Evolutionary conservation across 2,113 vertebrate species (phyloP), one percentile per base, ranked within the genome.

Genomic region (Gadus chalcogrammus): DNA sequence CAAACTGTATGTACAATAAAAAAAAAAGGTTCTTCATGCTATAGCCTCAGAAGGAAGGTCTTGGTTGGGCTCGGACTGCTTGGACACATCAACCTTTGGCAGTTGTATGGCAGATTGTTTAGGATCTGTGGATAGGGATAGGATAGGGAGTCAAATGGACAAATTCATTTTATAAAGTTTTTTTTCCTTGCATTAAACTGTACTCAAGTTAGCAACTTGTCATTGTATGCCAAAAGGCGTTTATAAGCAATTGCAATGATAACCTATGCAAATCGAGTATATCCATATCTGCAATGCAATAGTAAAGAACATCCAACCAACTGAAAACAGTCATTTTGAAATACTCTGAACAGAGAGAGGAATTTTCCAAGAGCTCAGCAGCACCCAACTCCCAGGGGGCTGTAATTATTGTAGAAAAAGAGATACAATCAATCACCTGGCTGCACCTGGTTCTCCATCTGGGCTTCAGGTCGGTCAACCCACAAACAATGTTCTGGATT

Each of bases 401-500:
- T 12, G 42, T 48, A 9, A 48, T 48, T 48, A 13, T 9, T 48
- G 42, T 35, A 7, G 31, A 35, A 4, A 35, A 2, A 12, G 42
- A 48, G 42, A 48, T 48, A 48, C 42, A 13, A 12, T 48, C 42
- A 9, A 11, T 48, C 76, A 92, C 90, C 84, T 73, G 80, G 60
- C 69, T 82, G 80, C 6, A 79, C 69, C 7, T 89, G 90, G 20
- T 90, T 89, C 80, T 92, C 85, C 65, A 89, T 58, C 67, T 91
- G 91, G 2, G 93, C 91, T 42, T 94, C 91, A 0, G 92, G 90
- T 12, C 79, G 88, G 55, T 94, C 91, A 0, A 77, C 88, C 93
- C 93, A 94, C 24, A 94, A 78, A 28, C 78, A 72, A 65, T 94
- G 84, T 60, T 91, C 83, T 5, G 92, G 91, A 62, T 93, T 85